Conservation (phyloP, 2,797 vertebrate genomes). For the Smutsia temminckii region DNA sequence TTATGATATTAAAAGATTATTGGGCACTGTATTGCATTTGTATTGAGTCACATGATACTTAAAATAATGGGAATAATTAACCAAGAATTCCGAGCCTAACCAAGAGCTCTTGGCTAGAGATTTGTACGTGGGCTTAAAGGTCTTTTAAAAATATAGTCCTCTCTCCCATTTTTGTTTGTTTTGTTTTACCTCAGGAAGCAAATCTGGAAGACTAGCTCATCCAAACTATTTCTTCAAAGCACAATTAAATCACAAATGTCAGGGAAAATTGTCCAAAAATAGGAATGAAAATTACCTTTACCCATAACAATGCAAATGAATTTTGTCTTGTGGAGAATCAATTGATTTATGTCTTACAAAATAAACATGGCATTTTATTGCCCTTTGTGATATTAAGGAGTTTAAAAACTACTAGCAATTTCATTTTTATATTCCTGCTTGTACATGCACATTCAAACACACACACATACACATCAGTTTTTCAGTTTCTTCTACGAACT, state of each 20-base stretch:
- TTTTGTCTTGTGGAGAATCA: neutral
- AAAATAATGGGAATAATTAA: neutral
- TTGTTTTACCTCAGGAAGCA: neutral
- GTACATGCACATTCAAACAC: neutral
- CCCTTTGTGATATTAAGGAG: neutral
- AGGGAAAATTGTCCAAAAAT: neutral
- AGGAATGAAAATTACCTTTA: neutral
- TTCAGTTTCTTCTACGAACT: neutral
- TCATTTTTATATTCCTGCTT: neutral
- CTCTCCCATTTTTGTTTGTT: neutral
- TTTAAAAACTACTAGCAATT: neutral
- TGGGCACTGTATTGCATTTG: neutral
- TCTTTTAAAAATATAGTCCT: neutral
- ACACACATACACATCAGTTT: neutral
- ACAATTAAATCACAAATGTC: neutral
- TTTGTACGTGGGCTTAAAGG: neutral
- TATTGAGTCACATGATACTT: neutral
- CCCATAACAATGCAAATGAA: neutral
- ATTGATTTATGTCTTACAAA: neutral
- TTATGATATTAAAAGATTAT: neutral
- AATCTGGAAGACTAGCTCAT: neutral
- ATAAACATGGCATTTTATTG: neutral
- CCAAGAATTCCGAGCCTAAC: neutral
- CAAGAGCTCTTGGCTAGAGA: neutral
- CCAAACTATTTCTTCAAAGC: neutral